Conservation (phyloP, 2,797 vertebrate genomes). For the Esox masquinongy region DNA sequence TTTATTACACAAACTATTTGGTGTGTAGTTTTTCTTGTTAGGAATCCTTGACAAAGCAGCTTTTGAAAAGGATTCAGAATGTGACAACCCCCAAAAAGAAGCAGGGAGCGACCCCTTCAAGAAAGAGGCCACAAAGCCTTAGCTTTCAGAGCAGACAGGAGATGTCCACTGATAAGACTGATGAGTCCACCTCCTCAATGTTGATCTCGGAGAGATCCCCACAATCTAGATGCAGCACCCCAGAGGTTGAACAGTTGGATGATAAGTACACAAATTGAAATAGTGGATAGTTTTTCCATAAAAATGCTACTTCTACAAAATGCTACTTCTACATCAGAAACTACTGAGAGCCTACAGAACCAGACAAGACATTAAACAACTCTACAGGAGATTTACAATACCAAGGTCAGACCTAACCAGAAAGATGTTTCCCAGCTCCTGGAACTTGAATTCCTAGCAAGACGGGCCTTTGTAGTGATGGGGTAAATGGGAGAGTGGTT, state of each 20-base stretch:
- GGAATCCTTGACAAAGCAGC: no score
- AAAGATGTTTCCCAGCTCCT: constrained; percentile 43
- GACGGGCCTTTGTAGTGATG: no score
- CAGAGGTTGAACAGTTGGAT: constrained; percentile 13
- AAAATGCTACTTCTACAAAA: not conserved
- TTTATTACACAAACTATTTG: constrained; percentile 8
- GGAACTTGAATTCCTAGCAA: constrained; percentile 40
- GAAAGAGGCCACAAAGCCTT: not conserved
- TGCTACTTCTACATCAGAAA: constrained; percentile 5
- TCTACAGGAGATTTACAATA: constrained; percentile 37
- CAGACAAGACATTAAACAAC: constrained; percentile 23
- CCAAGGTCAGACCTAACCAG: constrained; percentile 35
- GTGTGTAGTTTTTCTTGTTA: no score
- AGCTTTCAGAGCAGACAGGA: constrained; percentile 10
- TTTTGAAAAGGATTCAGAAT: no score
- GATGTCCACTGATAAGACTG: constrained; percentile 20
- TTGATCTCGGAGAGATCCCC: constrained; percentile 11
- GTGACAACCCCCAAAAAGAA: no score
- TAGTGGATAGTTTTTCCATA: not conserved
- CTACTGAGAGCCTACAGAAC: constrained; percentile 10
- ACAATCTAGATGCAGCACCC: constrained; percentile 13
- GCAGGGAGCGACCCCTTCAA: no score
- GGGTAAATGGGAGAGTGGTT: no score
- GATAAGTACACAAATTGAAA: constrained; percentile 10
- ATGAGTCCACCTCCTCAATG: constrained; percentile 14